phyloP scores from a whole-genome alignment of 1,140 invertebrate species.

The Acromyrmex charruanus region DNA sequence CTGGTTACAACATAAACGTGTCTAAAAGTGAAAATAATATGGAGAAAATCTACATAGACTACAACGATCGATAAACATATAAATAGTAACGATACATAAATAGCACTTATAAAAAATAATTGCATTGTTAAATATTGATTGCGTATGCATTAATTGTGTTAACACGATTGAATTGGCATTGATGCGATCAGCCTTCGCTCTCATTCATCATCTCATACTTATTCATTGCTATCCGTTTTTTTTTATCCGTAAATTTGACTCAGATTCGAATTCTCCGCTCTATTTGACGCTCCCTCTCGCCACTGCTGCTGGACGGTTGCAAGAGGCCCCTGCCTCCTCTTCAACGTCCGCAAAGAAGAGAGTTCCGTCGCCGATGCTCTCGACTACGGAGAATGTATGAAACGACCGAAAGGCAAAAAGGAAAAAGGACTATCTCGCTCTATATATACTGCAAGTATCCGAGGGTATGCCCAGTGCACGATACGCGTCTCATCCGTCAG shows the following conservation, averaged over 20 bases:
- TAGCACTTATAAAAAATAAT: background rate
- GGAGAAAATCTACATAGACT: background rate
- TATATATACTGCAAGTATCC: slow-evolving; percentile 86
- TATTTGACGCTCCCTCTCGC: slow-evolving; percentile 85
- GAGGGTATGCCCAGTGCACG: slow-evolving; percentile 82
- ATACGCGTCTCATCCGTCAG: slow-evolving; percentile 78
- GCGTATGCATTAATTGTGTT: background rate
- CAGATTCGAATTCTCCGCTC: slow-evolving; percentile 86
- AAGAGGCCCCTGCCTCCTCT: slow-evolving; percentile 73
- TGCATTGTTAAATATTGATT: slow-evolving; percentile 16
- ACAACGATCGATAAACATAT: background rate
- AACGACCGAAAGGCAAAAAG: slow-evolving; percentile 83
- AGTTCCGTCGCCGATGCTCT: slow-evolving; percentile 76
- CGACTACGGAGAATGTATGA: slow-evolving; percentile 84
- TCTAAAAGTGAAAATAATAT: slow-evolving; percentile 9
- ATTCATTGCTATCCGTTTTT: slow-evolving; percentile 17
- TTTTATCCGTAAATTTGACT: slow-evolving; percentile 85
- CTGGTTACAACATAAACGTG: background rate
- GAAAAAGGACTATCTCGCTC: slow-evolving; percentile 82
- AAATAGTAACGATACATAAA: background rate
- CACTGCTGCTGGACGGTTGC: slow-evolving; percentile 48
- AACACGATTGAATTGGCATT: background rate
- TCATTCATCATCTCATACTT: slow-evolving; percentile 59
- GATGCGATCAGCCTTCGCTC: slow-evolving; percentile 60
- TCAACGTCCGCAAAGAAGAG: slow-evolving; percentile 78